Evolutionary conservation across 2,797 vertebrate genomes (phyloP), one percentile per base, ranked within the genome.

Genomic region (Crax fasciolata): DNA sequence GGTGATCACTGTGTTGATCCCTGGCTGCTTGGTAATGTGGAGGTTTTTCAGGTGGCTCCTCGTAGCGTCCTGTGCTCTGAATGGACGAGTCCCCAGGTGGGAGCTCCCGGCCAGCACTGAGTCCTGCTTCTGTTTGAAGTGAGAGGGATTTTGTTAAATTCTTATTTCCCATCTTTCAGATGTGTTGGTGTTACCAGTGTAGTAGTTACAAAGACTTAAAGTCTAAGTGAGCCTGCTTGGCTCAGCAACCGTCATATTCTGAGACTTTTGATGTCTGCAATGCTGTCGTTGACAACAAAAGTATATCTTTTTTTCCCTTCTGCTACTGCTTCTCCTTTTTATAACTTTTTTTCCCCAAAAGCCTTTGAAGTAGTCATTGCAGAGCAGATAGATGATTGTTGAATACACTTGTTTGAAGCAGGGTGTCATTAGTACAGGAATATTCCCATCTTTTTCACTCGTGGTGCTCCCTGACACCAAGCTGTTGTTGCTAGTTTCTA

Each of bases 331-430:
- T 1, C 3, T 19, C 46, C 48, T 35, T 74, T 35, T 39, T 16
- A 17, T 38, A 8, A 30, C 38, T 32, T 48, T 48, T 32, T 30
- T 5, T 0, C 0, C 5, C 7, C 11, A 15, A 49, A 41, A 10
- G 35, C 75, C 5, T 82, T 85, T 46, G 13, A 76, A 39, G 30
- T 25, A 19, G 9, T 72, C 14, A 20, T 38, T 65, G 13, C 58
- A 41, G 59, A 85, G 77, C n/a, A 80, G 35, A 54, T 38, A 9
- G 35, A 15, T 63, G 80, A 51, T 39, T 80, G 13, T 10, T 71
- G 65, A 65, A 41, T 58, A 25, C 46, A 23, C 30, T 19, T 23
- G 57, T 78, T 51, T 13, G 21, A 39, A 24, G 3, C 6, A 28
- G n/a, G 13, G 13, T 11, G 13, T 58, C 30, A 7, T 14, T 15